These are phyloP conservation scores for Enteromius argenteus DNA, from an alignment of 2,797 vertebrate genomes.

Conservation along the genomic window DNA sequence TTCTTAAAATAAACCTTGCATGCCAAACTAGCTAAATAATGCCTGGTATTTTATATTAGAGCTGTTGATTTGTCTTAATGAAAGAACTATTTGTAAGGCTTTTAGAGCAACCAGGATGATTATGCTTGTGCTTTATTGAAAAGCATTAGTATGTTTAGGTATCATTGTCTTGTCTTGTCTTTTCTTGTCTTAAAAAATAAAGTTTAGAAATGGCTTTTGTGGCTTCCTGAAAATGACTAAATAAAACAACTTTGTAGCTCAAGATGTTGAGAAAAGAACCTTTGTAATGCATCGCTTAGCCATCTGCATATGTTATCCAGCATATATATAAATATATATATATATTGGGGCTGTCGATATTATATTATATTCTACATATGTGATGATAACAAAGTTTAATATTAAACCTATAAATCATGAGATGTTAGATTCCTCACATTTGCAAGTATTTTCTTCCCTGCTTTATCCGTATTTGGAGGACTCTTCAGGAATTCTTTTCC, in stretches of 20 bases:
- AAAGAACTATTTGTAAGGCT: background rate
- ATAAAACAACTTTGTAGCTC: background rate
- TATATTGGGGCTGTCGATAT: too few species aligned
- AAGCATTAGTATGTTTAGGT: background rate
- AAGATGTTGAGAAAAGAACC: background rate
- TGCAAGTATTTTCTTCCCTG: too few species aligned
- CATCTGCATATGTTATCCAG: background rate
- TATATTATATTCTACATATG: background rate
- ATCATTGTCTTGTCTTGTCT: background rate
- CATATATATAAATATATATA: too few species aligned
- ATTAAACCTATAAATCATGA: background rate
- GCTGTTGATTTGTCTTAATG: background rate
- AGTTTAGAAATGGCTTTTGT: background rate
- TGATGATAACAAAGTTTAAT: background rate
- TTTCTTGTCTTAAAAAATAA: background rate
- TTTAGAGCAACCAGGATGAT: background rate
- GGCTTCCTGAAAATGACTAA: background rate
- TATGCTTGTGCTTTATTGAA: background rate
- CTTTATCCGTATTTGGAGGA: background rate
- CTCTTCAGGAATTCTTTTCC: background rate
- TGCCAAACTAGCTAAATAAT: background rate
- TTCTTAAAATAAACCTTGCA: constrained; percentile 9
- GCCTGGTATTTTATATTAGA: background rate
- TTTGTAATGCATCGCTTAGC: background rate
- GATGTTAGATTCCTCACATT: background rate